Percentiles rank a stretch among this genome's conserved stretches.
These are phyloP conservation scores for Dunckerocampus dactyliophorus DNA, from an alignment of 2,113 vertebrate genomes.

Conservation along the genomic window DNA sequence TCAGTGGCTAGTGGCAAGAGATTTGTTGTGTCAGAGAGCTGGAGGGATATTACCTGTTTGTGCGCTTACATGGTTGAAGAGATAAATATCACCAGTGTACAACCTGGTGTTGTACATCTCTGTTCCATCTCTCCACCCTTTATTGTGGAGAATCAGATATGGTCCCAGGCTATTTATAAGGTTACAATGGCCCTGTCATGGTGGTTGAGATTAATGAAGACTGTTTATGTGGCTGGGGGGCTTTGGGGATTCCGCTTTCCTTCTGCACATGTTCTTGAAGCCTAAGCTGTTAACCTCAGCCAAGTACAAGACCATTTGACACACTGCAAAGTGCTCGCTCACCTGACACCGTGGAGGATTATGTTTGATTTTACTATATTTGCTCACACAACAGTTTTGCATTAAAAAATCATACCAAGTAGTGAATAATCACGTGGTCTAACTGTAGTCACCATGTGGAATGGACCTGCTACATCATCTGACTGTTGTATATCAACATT, in stretches of 20 bases:
- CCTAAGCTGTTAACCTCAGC: conserved; percentile 24
- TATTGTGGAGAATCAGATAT: conserved; percentile 58
- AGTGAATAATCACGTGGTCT: not conserved
- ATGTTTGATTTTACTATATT: not conserved
- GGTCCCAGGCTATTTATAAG: conserved; percentile 58
- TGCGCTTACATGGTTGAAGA: conserved; percentile 30
- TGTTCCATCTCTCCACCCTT: conserved; percentile 50
- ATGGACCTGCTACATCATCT: conserved; percentile 42
- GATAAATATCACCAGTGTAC: conserved; percentile 39
- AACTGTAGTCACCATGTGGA: conserved; percentile 19
- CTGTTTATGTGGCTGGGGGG: conserved; percentile 30
- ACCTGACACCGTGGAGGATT: not conserved
- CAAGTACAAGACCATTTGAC: conserved; percentile 14
- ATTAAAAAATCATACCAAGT: not conserved
- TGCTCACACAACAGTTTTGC: not conserved
- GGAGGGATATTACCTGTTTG: conserved; percentile 23
- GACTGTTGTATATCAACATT: conserved; percentile 30
- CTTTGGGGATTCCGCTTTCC: conserved; percentile 21
- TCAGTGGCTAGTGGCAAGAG: conserved; percentile 32
- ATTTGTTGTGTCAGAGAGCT: conserved; percentile 20
- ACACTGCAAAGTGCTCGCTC: conserved; percentile 8
- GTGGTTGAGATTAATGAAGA: conserved; percentile 60
- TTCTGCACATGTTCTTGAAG: conserved; percentile 31
- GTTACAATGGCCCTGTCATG: conserved; percentile 66
- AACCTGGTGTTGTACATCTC: conserved; percentile 39